phyloP scores from a whole-genome alignment of 1,140 invertebrate genomes.

The Tetramorium simillimum region DNA sequence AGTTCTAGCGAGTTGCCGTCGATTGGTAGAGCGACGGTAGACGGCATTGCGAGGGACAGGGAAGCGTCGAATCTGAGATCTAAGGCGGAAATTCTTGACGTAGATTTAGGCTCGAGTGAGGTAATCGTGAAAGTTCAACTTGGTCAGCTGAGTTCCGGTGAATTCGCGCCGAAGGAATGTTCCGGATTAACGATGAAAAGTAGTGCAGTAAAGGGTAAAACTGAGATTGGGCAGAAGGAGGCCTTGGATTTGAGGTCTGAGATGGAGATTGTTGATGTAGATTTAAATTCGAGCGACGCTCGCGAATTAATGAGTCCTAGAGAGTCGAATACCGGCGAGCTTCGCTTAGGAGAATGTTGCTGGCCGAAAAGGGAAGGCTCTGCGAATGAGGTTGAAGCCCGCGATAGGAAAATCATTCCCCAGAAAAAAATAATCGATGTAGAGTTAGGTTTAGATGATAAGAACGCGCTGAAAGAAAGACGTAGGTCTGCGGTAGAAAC shows the following conservation, averaged over 20 bases:
- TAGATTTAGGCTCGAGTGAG: conserved; percentile 9
- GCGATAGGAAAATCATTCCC: neutral
- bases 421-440: conserved; percentile 2
- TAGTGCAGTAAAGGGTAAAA: neutral
- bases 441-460: conserved; percentile 6
- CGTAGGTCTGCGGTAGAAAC: neutral
- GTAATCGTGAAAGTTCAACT: neutral
- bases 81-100: neutral
- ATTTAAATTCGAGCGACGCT: conserved; percentile 7
- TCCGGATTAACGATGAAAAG: neutral
- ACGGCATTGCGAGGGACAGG: neutral
- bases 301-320: neutral
- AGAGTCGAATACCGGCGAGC: conserved; percentile 27
- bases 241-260: neutral
- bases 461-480: neutral
- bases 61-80: neutral
- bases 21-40: neutral
- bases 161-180: neutral
- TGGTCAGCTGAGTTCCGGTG: neutral
- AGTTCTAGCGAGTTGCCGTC: conserved; percentile 1
- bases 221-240: neutral
- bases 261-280: neutral
- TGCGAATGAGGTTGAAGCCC: neutral
- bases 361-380: conserved; percentile 36
- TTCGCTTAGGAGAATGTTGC: conserved; percentile 47